Evolutionary conservation across 2,888 invertebrate species (phyloP), one percentile per base, ranked within the genome.

Genomic region (Hyposoter dolosus): DNA sequence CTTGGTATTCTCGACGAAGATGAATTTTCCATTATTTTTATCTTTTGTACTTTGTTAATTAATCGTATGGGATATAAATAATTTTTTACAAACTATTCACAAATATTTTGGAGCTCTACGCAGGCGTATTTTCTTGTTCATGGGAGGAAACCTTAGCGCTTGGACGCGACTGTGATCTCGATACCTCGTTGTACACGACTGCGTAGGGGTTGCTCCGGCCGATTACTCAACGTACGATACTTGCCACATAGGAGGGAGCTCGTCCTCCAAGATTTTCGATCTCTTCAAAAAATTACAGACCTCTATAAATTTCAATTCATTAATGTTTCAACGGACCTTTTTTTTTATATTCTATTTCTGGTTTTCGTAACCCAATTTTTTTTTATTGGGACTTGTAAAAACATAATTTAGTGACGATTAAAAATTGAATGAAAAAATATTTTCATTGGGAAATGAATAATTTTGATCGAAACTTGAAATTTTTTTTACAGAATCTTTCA

Each of bases 61-160:
- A 28, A 60, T 12, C 19, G 10, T 23, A 45, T 28, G 15, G 28
- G 15, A 69, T 45, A 23, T 23, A 12, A 28, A 69, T 9, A 43
- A 72, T 43, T 15, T 68, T 43, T 23, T n/a, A 23, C 7, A 28
- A 23, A 69, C 15, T 75, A 28, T 65, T 19, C 19, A 19, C 76
- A 7, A 47, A 12, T 60, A 50, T 32, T 35, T n/a, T n/a, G 78
- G 17, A 63, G 15, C 32, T 19, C 60, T 17, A 60, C 60, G 10
- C 35, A 65, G 17, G 17, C 56, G 15, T 19, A 43, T 45, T 75
- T 76, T 76, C 82, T 79, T 74, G 69, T 53, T 82, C 60, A 60
- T 72, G 60, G 28, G 32, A 79, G 63, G 89, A 89, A 89, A 85
- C 88, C 89, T 87, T 89, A 88, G 75, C 82, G 82, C 81, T 86